A percentile compares a stretch with the other conserved stretches of the same genome.
phyloP scores from a whole-genome alignment of 2,888 invertebrate genomes.

The Synanthedon andrenaeformis region DNA sequence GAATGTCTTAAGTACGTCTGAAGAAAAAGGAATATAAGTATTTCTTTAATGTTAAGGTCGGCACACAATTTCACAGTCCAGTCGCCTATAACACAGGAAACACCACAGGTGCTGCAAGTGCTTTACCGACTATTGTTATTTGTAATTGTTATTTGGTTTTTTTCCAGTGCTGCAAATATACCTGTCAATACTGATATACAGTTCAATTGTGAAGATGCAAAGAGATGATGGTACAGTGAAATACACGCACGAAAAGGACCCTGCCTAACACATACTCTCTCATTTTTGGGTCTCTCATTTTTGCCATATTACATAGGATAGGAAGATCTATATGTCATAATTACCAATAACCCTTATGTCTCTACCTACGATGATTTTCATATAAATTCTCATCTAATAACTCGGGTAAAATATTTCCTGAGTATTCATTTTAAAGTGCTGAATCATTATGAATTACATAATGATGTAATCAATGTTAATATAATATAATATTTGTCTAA shows the following conservation, averaged over 20 bases:
- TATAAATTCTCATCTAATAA: background rate
- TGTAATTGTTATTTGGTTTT: background rate
- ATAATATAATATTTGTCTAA: too few species aligned
- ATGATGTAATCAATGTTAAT: too few species aligned
- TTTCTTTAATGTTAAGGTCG: too few species aligned
- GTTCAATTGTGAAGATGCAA: conserved; percentile 59
- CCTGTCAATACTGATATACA: conserved; percentile 57
- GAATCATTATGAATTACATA: too few species aligned
- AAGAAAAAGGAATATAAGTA: too few species aligned
- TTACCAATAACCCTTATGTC: background rate
- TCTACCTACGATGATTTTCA: background rate
- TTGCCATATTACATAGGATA: too few species aligned
- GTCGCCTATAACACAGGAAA: too few species aligned
- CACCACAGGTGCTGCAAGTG: too few species aligned
- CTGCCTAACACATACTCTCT: conserved; percentile 21
- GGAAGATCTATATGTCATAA: background rate
- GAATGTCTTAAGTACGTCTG: background rate
- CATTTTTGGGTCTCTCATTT: conserved; percentile 1
- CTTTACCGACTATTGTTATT: too few species aligned
- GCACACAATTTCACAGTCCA: too few species aligned
- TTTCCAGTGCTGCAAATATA: conserved; percentile 57
- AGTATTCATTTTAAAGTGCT: background rate
- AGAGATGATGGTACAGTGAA: conserved; percentile 57
- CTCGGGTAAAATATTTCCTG: background rate
- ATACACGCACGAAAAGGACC: conserved; percentile 46